phyloP scores from a whole-genome alignment of 1,140 invertebrate species.

The Harlomillsia oculata region DNA sequence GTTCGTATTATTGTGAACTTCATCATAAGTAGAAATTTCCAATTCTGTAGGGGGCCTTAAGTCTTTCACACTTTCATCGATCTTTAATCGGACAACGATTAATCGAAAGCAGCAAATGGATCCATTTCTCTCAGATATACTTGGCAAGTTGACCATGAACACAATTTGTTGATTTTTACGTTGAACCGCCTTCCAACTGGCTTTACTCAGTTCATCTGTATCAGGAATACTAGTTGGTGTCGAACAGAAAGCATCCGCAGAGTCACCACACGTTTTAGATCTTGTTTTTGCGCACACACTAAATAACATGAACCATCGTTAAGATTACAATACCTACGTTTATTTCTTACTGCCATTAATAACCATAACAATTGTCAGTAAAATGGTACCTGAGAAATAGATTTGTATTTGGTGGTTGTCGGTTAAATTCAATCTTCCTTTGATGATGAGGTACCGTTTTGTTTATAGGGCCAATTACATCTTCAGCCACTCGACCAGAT shows the following conservation, averaged over 20 bases:
- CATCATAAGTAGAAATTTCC: constrained; percentile 56
- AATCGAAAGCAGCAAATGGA: constrained; percentile 72
- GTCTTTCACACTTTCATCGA: constrained; percentile 53
- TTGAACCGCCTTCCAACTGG: constrained; percentile 55
- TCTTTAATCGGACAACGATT: constrained; percentile 60
- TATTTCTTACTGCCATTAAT: no score
- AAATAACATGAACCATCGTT: no score
- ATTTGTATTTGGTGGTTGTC: constrained; percentile 64
- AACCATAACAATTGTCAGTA: no score
- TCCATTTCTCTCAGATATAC: constrained; percentile 71
- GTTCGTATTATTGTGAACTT: constrained; percentile 53
- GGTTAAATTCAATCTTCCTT: constrained; percentile 44
- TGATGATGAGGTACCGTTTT: constrained; percentile 45
- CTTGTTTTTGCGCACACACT: constrained; percentile 56
- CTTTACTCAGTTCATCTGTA: constrained; percentile 49
- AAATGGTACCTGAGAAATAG: constrained; percentile 20
- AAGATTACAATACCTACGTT: no score
- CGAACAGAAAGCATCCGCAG: constrained; percentile 47
- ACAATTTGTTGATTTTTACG: constrained; percentile 14
- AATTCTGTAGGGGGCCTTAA: constrained; percentile 58
- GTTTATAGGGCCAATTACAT: constrained; percentile 50
- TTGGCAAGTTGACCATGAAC: constrained; percentile 45
- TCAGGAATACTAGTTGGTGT: constrained; percentile 62
- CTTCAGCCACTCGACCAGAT: constrained; percentile 44
- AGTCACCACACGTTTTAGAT: constrained; percentile 55